Percentiles rank a stretch among this genome's conserved stretches.
Conservation (phyloP, 2,113 vertebrate genomes). For the Xiphias gladius region DNA sequence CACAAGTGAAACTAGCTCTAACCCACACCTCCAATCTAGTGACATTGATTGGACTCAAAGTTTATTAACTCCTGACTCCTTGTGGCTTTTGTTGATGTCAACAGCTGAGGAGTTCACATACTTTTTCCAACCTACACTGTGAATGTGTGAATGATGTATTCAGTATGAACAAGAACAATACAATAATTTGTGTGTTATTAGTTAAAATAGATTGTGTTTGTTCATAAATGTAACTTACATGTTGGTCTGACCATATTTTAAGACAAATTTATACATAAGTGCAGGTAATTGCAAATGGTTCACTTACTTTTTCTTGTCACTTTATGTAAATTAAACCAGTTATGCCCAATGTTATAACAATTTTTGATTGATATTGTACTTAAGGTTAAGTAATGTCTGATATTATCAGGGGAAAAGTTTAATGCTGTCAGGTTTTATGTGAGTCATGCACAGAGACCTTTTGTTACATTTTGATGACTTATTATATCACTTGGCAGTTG, state of each 20-base stretch:
- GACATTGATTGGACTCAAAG: too few relatives aligned
- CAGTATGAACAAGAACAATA: too few relatives aligned
- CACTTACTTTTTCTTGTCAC: background rate
- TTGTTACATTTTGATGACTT: conserved; percentile 17
- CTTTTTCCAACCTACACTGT: too few relatives aligned
- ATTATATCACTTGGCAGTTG: conserved; percentile 21
- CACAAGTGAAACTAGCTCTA: too few relatives aligned
- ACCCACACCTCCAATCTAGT: too few relatives aligned
- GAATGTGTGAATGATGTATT: too few relatives aligned
- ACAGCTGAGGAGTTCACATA: too few relatives aligned
- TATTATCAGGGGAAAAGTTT: conserved; percentile 19
- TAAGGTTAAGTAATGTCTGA: conserved; percentile 25
- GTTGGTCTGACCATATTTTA: background rate
- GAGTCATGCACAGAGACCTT: conserved; percentile 17
- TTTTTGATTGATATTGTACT: conserved; percentile 27
- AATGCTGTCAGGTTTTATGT: conserved; percentile 38
- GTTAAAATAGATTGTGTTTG: background rate
- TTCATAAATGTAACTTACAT: background rate
- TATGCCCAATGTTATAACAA: conserved; percentile 6
- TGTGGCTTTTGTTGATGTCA: too few relatives aligned
- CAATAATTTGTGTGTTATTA: too few relatives aligned
- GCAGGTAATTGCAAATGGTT: background rate
- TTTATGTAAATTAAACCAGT: conserved; percentile 20
- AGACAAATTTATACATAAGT: background rate
- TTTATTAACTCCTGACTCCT: too few relatives aligned